A percentile compares a stretch with the other conserved stretches of the same genome.
Evolutionary conservation across 1,140 invertebrate genomes (phyloP).

Genomic region (Stenopsyche tienmushanensis): DNA sequence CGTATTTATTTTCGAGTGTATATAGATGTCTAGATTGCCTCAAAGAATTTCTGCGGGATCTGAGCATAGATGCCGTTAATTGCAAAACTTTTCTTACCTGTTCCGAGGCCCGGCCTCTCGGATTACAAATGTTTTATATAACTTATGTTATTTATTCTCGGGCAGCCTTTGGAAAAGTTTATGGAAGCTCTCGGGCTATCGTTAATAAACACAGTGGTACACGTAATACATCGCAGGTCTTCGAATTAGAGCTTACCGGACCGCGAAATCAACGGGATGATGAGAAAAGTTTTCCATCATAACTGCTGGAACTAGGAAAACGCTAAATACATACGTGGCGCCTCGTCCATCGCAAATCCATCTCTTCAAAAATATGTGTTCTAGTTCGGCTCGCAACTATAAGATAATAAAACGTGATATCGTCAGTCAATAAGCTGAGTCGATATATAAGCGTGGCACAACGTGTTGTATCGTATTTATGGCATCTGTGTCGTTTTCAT

Average conservation of each 20-base stretch:
- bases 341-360: background rate
- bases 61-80: conserved; percentile 12
- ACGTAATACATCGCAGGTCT: background rate
- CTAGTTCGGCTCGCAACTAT: no score
- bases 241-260: conserved; percentile 13
- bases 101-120: background rate
- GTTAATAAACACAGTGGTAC: conserved; percentile 1
- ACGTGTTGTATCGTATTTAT: no score
- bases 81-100: conserved; percentile 23
- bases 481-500: no score
- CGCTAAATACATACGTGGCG: background rate
- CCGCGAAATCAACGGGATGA: conserved; percentile 26
- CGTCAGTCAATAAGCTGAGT: no score
- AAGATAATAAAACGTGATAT: no score
- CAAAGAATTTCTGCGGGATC: conserved; percentile 4
- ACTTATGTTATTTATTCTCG: conserved; percentile 20
- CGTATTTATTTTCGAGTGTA: background rate
- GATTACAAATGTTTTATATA: background rate
- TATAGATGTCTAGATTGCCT: background rate
- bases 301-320: background rate
- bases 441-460: no score
- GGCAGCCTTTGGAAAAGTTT: conserved; percentile 1
- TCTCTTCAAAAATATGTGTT: background rate
- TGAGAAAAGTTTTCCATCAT: conserved; percentile 33
- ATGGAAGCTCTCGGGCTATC: background rate